Conservation (phyloP, 2,113 vertebrate genomes). For the Xiphophorus maculatus region DNA sequence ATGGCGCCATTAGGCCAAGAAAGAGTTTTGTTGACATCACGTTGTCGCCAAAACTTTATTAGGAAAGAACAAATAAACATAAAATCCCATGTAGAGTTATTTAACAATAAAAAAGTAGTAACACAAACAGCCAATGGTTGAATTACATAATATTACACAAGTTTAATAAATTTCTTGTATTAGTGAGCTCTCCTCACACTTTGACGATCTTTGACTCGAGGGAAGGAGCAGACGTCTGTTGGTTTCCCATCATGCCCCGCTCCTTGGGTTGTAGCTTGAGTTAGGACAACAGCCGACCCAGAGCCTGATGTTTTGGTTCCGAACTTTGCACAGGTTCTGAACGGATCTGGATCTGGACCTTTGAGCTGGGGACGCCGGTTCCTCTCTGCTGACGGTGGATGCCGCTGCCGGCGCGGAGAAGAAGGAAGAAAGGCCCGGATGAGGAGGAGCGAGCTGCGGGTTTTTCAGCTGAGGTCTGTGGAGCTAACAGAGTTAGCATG, state of each 20-base stretch:
- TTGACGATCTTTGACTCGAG: neutral
- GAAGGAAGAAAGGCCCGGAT: conserved; percentile 43
- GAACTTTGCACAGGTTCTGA: neutral
- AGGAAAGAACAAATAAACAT: no score
- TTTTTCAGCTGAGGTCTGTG: conserved; percentile 32
- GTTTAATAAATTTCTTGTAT: no score
- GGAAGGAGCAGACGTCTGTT: fast-evolving
- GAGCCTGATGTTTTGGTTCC: conserved; percentile 3
- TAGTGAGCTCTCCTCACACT: neutral
- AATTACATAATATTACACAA: no score
- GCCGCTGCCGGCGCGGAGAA: conserved; percentile 37
- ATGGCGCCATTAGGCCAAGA: no score
- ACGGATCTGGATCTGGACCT: neutral
- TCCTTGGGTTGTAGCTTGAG: neutral
- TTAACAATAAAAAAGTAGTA: no score
- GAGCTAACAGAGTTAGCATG: conserved; percentile 48
- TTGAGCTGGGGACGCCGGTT: neutral
- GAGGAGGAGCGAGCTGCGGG: conserved; percentile 41
- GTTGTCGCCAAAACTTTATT: no score
- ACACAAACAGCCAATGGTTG: no score
- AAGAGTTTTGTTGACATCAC: no score
- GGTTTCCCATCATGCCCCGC: conserved; percentile 47
- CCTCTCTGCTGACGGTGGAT: neutral
- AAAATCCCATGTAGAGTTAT: no score
- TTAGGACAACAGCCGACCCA: neutral